Evolutionary conservation across 2,797 vertebrate species (phyloP), one percentile per base, ranked within the genome.

Genomic region (Mormyrus proboscirostris): DNA sequence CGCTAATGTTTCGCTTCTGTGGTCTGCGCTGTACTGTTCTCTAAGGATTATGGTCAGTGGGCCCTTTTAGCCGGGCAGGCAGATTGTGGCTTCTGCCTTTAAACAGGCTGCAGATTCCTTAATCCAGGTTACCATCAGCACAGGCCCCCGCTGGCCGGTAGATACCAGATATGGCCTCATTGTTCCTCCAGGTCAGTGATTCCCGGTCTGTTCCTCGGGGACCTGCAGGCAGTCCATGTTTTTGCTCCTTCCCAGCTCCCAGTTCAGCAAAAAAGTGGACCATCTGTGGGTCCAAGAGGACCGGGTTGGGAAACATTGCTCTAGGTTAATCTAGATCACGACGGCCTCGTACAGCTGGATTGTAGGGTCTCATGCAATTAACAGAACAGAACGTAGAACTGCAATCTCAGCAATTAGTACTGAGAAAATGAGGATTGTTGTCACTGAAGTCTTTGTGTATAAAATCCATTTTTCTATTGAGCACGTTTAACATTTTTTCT

Each of bases 401-500:
- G 9, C 44, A 10, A 25, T 84, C 14, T 86, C 84, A 86, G 49
- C 29, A 86, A 14, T 29, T 53, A 86, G 4, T 33, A 12, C 83
- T 12, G 8, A 51, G 8, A 86, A 33, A 2, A 4, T 76, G 83
- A 86, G 25, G 84, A 55, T 55, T 55, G 55, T 86, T 86, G 25
- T 9, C 3, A 59, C 4, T 59, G 22, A 73, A 50, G 47, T n/a
- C 47, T 25, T n/a, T 16, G 9, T 7, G 14, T 47, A 88, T 88
- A n/a, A 62, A 57, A 87, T n/a, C 51, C 14, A 2, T 87, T 73
- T 41, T 90, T 85, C 59, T 22, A 89, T 93, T 95, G 92, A 93
- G 93, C 79, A 92, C 87, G 91, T 93, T 92, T 93, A 55, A 57
- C 22, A 33, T 50, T 90, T 89, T n/a, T 91, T 93, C 93, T 93